Conservation (phyloP, 2,113 vertebrate genomes). For the Haemorhous mexicanus region DNA sequence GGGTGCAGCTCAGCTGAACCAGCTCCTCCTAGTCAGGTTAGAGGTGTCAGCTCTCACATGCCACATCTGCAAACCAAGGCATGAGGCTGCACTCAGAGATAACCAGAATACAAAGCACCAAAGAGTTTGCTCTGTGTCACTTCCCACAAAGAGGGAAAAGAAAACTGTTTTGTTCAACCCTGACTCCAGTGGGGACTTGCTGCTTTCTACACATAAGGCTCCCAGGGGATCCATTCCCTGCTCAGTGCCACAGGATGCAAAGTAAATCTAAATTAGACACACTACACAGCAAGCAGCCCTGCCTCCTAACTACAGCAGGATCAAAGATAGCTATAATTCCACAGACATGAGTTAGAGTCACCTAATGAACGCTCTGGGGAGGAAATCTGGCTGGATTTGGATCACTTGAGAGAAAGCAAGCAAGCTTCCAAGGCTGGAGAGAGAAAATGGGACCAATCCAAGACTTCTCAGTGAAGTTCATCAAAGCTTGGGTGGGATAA, state of each 20-base stretch:
- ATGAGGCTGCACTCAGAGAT: not conserved
- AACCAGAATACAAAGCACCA: not conserved
- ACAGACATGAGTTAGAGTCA: not conserved
- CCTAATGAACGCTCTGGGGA: not conserved
- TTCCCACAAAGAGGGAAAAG: not conserved
- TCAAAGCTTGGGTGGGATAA: not conserved
- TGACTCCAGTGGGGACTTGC: not conserved
- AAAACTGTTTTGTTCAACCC: not conserved
- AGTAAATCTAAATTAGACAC: not conserved
- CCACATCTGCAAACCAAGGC: not conserved
- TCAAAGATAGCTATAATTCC: not conserved
- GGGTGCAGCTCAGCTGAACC: not conserved
- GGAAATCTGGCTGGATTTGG: not conserved
- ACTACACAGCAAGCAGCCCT: not conserved
- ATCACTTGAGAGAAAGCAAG: not conserved
- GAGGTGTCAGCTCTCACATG: not conserved
- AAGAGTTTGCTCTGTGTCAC: not conserved
- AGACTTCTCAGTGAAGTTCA: not conserved
- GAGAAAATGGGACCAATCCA: fast-evolving
- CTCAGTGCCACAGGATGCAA: not conserved
- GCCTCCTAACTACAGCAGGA: not conserved
- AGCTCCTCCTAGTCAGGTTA: not conserved
- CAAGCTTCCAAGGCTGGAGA: not conserved
- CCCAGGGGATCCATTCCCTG: not conserved
- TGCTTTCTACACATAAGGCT: not conserved